A percentile compares a stretch with the other conserved stretches of the same genome.
phyloP scores from a whole-genome alignment of 2,888 invertebrate genomes.

The Limnephilus lunatus region DNA sequence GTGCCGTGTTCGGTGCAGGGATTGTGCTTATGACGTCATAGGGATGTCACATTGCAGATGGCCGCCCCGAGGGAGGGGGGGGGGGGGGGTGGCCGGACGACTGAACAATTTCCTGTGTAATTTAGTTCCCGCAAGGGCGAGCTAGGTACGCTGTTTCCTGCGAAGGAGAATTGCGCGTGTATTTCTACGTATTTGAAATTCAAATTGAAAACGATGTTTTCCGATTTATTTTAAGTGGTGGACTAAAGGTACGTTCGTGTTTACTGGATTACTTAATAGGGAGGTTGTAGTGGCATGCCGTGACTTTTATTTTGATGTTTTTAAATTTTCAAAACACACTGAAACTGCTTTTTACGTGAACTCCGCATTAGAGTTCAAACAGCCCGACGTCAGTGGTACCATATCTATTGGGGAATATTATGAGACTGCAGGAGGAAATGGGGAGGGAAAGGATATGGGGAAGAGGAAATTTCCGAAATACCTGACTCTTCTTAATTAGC shows the following conservation, averaged over 20 bases:
- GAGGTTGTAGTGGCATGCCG: not conserved
- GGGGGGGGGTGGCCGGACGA: slow-evolving; percentile 46
- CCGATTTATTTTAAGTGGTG: not conserved
- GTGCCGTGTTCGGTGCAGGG: not conserved
- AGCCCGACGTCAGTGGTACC: too few relatives aligned
- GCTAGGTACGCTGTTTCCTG: slow-evolving; percentile 59
- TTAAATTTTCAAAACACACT: not conserved
- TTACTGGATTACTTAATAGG: not conserved
- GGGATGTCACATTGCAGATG: slow-evolving; percentile 27
- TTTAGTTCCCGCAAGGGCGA: slow-evolving; percentile 57
- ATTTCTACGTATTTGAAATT: not conserved
- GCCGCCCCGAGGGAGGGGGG: not conserved
- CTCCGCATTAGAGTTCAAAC: too few relatives aligned
- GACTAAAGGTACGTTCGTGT: not conserved
- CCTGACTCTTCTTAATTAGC: too few relatives aligned
- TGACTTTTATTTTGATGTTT: not conserved
- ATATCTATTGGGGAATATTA: too few relatives aligned
- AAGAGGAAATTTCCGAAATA: too few relatives aligned
- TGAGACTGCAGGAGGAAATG: too few relatives aligned
- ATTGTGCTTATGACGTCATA: slow-evolving; percentile 40
- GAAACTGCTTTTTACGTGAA: not conserved
- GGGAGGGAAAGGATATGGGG: too few relatives aligned
- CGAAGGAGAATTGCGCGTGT: slow-evolving; percentile 30
- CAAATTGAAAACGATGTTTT: not conserved
- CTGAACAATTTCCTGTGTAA: slow-evolving; percentile 64